These are phyloP conservation scores for Eulemur rubriventer DNA, from an alignment of 2,797 vertebrate species.

Conservation along the genomic window DNA sequence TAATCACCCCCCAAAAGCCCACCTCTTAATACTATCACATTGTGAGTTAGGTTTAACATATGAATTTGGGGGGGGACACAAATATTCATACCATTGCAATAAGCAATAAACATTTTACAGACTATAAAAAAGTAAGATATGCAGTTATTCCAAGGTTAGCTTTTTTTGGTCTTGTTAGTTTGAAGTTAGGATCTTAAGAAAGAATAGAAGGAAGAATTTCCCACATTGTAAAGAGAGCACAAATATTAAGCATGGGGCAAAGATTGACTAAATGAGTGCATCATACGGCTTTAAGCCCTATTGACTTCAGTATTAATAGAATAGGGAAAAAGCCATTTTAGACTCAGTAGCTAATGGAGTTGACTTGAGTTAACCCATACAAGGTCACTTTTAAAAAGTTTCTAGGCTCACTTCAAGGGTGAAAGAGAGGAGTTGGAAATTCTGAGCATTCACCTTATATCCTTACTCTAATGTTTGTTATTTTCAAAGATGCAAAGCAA, in stretches of 20 bases:
- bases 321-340: not conserved
- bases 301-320: not conserved
- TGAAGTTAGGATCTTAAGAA: not conserved
- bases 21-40: fast-evolving
- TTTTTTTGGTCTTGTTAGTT: not conserved
- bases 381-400: not conserved
- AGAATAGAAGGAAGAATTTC: not conserved
- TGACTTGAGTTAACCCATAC: not conserved
- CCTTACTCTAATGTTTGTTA: not conserved
- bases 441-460: not conserved
- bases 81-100: not conserved
- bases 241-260: not conserved
- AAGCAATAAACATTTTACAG: not conserved
- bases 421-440: not conserved
- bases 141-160: not conserved
- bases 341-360: not conserved
- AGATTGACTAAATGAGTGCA: not conserved
- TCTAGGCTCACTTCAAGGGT: not conserved
- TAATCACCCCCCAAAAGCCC: too few species aligned
- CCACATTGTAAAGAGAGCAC: not conserved
- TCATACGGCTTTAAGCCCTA: not conserved
- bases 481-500: not conserved
- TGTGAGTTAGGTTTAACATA: not conserved
- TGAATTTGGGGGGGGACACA: not conserved
- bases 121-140: not conserved